A percentile compares a stretch with the other conserved stretches of the same genome.
These are phyloP conservation scores for Augochlora pura DNA, from an alignment of 1,140 invertebrate genomes.

Conservation along the genomic window DNA sequence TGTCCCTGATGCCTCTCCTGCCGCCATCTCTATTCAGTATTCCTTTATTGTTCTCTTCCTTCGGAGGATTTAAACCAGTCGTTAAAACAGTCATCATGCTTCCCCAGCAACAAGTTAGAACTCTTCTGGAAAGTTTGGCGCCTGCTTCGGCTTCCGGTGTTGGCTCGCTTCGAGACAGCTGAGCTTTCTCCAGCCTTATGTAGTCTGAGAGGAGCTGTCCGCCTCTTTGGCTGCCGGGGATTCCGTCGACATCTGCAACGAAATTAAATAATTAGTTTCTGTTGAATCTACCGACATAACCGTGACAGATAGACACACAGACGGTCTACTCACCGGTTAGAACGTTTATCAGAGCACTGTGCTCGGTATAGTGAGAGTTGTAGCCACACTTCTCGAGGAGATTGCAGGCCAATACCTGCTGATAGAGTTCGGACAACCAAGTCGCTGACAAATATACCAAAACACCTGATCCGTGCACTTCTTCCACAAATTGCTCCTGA, in stretches of 20 bases:
- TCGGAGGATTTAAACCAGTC: constrained; percentile 83
- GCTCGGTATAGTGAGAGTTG: constrained; percentile 81
- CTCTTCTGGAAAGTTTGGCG: constrained; percentile 83
- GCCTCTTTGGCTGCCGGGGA: constrained; percentile 84
- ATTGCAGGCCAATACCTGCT: constrained; percentile 89
- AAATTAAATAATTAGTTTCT: not conserved
- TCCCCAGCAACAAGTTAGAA: constrained; percentile 95
- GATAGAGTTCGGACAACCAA: constrained; percentile 95
- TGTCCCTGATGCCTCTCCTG: constrained; percentile 84
- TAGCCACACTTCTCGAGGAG: constrained; percentile 87
- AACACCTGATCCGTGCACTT: constrained; percentile 94
- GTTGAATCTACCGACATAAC: too few species aligned
- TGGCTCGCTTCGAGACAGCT: constrained; percentile 83
- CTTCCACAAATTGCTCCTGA: constrained; percentile 93
- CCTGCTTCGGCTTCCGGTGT: constrained; percentile 86
- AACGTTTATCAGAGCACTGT: constrained; percentile 87
- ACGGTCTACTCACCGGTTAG: constrained; percentile 84
- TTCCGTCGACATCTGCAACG: constrained; percentile 88
- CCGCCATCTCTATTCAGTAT: constrained; percentile 79
- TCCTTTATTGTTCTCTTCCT: constrained; percentile 76
- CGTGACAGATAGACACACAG: too few species aligned
- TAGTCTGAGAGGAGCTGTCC: constrained; percentile 91
- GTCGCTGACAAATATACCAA: constrained; percentile 94
- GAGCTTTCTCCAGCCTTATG: constrained; percentile 88
- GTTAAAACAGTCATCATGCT: constrained; percentile 93